Base-by-base conservation (phyloP, 2,113 vertebrate genomes). In the Stigmatopora argus region DNA sequence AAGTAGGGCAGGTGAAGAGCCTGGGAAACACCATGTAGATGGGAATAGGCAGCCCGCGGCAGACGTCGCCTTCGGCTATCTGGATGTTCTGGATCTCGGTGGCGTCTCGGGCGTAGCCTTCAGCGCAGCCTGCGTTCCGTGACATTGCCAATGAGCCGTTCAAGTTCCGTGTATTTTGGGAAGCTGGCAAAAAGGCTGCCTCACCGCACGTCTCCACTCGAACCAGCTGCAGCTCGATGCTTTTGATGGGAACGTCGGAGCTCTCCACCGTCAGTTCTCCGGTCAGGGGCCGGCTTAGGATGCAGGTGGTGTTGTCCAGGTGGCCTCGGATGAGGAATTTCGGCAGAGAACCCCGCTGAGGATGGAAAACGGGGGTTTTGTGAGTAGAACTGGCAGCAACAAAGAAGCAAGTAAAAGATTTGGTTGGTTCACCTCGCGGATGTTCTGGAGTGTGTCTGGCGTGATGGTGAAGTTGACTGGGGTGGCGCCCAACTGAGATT, bases 81-180 rank as follows among this genome's bases (percentile, higher is more conserved):
- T 99, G 97, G 59, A 99, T 97, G 55, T 98, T 98, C 89, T 99
- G 97, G 66, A 99, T 97, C 89, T 99, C 97, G 0, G 97, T 98
- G 77, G 96, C 94, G 0, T 99, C 97, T 61, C 95, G 87, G 64
- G 96, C 96, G 0, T 98, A 98, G 11, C 97, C 97, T 74, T 99
- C 97, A 0, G 96, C 96, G 2, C 97, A 99, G 0, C 97, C 97
- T 99, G 85, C 53, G 5, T 61, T 56, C 1, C 9, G 1, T 0
- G 6, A 38, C 3, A 0, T 10, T 4, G n/a, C 19, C 11, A 23
- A 41, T 7, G 38, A 41, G 38, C 38, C 38, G 9, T 31, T 41
- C 38, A 4, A 41, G 6, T 41, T 9, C 4, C 1, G 38, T 41
- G 9, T 41, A 41, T 41, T 41, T 41, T 13, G 51, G 38, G 58